A percentile compares a stretch with the other conserved stretches of the same genome.
Conservation (phyloP, 2,797 vertebrate species). For the Alouatta caraya region DNA sequence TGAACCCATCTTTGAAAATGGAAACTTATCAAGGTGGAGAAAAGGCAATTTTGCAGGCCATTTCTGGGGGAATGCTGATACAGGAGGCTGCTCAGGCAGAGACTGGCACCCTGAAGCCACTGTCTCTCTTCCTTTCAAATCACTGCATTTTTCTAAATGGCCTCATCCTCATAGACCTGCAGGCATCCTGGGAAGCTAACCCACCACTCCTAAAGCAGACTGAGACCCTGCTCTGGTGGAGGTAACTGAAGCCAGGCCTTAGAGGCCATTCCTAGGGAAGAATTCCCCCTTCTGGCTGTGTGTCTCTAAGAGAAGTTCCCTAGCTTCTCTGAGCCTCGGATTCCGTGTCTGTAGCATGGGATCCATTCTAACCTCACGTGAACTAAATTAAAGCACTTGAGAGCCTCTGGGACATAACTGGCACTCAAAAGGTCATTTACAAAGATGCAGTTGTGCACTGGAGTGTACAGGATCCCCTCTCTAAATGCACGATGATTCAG, state of each 20-base stretch:
- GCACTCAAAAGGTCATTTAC: background rate
- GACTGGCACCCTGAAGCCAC: background rate
- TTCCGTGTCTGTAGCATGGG: background rate
- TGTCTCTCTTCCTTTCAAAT: background rate
- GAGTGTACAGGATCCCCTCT: background rate
- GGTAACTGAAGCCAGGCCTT: background rate
- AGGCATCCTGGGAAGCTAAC: background rate
- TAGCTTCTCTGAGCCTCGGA: background rate
- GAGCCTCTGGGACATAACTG: background rate
- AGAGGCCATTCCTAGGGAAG: background rate
- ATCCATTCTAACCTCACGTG: background rate
- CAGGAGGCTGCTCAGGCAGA: background rate
- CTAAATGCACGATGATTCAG: background rate
- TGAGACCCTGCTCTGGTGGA: background rate
- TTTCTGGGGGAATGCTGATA: background rate
- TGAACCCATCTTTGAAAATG: background rate
- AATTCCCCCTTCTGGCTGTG: accelerated
- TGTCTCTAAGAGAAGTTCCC: background rate
- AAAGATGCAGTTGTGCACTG: background rate
- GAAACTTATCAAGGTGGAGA: background rate
- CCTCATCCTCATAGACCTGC: background rate
- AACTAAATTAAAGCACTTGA: background rate
- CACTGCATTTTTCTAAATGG: background rate
- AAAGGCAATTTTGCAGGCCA: background rate
- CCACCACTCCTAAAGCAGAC: background rate